Percentiles rank a stretch among this genome's conserved stretches.
phyloP scores from a whole-genome alignment of 2,888 invertebrate genomes.

The Amphipoea oculea region DNA sequence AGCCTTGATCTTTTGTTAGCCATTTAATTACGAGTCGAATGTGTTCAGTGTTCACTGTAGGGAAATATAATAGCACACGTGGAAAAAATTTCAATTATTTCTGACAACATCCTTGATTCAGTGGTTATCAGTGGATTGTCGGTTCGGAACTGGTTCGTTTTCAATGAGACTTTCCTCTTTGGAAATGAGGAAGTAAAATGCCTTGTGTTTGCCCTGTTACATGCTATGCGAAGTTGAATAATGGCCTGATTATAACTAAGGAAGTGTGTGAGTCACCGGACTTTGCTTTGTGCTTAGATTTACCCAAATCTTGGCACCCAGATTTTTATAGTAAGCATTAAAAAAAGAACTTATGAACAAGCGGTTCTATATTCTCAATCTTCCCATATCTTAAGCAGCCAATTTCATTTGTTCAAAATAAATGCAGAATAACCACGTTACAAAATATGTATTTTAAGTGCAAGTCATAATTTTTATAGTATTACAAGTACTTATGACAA shows the following conservation, averaged over 20 bases:
- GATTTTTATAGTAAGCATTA: no score
- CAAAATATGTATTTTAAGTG: no score
- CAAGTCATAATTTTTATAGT: no score
- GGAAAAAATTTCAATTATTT: constrained; percentile 62
- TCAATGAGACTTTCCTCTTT: constrained; percentile 54
- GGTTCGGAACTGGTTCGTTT: constrained; percentile 41
- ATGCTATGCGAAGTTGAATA: constrained; percentile 44
- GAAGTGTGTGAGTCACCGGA: constrained; percentile 48
- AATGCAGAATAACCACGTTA: no score
- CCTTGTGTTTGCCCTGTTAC: constrained; percentile 36
- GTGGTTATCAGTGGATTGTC: constrained; percentile 48
- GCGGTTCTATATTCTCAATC: no score
- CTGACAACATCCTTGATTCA: constrained; percentile 46
- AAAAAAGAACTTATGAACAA: no score
- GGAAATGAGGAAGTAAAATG: constrained; percentile 55
- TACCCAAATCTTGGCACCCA: constrained; percentile 8
- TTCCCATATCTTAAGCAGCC: no score
- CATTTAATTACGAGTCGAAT: constrained; percentile 83
- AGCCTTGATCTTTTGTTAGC: constrained; percentile 88
- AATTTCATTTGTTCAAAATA: no score
- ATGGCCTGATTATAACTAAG: constrained; percentile 48
- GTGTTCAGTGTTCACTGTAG: constrained; percentile 72
- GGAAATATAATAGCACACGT: constrained; percentile 68
- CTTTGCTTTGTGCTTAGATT: constrained; percentile 36
- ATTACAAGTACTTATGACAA: no score